Evolutionary conservation across 2,888 invertebrate species (phyloP), one percentile per base, ranked within the genome.

Genomic region (Ormyrus labotus): DNA sequence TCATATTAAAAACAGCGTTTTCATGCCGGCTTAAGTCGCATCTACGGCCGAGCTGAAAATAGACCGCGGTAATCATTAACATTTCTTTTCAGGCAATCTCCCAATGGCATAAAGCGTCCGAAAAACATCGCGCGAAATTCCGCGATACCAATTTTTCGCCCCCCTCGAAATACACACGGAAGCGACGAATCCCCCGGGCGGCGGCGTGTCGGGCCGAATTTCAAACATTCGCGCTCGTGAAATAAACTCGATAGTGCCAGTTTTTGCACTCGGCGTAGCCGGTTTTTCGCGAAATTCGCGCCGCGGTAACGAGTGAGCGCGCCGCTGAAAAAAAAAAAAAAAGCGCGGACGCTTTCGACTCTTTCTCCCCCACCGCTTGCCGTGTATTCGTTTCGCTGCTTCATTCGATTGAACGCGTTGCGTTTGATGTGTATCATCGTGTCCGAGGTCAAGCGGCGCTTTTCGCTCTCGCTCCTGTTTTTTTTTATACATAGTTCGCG

Each of bases 161-260:
- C 57, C 13, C 19, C n/a, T 50, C 9, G 13, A 2, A 83, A 34
- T n/a, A n/a, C 6, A 70, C 9, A 64, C 34, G 34, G 34, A 64
- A 64, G 11, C 9, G 9, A 5, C 53, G n/a, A 19, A 60, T 5
- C 61, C 5, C 51, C 7, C 10, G 13, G 34, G n/a, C n/a, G n/a
- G n/a, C 9, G 8, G 50, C 13, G 9, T 34, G 34, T 71, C 9
- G 51, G 50, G 34, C 34, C 47, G 11, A 79, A 63, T 68, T 73
- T 73, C 67, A 63, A 68, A 71, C 61, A 73, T 73, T 78, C 68
- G 68, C 73, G 73, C 68, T 68, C 68, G 68, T 55, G 45, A 63
- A 68, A 68, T 65, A 75, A 68, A 67, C 60, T 60, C 47, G 68
- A 73, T 72, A 68, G 78, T 78, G 78, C 53, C 53, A 73, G n/a